Conservation (phyloP, 1,140 invertebrate species). For the Drosophila sechellia region DNA sequence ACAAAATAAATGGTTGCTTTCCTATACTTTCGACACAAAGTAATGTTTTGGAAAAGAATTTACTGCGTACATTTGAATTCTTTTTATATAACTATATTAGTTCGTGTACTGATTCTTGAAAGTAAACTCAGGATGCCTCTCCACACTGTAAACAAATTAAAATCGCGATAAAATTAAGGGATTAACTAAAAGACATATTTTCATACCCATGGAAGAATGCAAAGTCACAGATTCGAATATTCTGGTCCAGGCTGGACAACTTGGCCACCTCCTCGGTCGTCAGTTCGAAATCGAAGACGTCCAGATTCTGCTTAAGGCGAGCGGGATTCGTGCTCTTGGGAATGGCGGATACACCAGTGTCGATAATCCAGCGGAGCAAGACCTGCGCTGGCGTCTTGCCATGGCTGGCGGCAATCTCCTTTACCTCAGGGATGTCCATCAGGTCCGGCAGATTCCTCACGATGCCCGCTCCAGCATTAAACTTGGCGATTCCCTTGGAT, state of each 20-base stretch:
- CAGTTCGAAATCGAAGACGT: conserved; percentile 88
- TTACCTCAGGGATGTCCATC: conserved; percentile 88
- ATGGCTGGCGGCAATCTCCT: conserved; percentile 89
- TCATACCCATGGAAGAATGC: conserved; percentile 85
- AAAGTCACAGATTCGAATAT: conserved; percentile 89
- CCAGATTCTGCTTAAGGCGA: conserved; percentile 88
- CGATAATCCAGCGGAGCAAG: conserved; percentile 90
- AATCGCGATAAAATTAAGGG: conserved; percentile 51
- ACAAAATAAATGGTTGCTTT: background rate
- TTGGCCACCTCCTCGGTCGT: conserved; percentile 85
- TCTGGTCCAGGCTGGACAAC: conserved; percentile 87
- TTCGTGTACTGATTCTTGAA: conserved; percentile 75
- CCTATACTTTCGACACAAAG: background rate
- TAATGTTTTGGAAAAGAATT: background rate
- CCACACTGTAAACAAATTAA: conserved; percentile 86
- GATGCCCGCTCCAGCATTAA: conserved; percentile 84
- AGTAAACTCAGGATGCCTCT: conserved; percentile 89
- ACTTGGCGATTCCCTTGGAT: conserved; percentile 87
- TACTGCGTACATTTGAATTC: too few relatives aligned
- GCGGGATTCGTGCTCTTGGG: conserved; percentile 92
- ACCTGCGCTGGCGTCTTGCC: conserved; percentile 91
- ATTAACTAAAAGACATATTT: background rate
- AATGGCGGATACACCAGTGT: conserved; percentile 90
- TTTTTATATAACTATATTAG: conserved; percentile 17
- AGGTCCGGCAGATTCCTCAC: conserved; percentile 87